These are phyloP conservation scores for Crocallis elinguaria DNA, from an alignment of 2,888 invertebrate genomes.

Conservation along the genomic window DNA sequence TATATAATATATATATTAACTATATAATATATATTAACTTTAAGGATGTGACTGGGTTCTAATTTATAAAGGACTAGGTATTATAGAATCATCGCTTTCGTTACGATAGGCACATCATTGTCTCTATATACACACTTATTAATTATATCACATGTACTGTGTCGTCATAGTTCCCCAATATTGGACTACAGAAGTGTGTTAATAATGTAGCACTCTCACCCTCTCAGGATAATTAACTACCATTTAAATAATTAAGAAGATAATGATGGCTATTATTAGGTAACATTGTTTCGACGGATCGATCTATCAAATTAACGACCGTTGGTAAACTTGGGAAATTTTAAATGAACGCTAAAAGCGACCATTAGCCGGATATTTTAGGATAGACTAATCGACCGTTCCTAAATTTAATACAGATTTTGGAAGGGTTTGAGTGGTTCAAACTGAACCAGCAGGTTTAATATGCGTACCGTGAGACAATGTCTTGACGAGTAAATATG, in stretches of 20 bases:
- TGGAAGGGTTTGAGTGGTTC: background rate
- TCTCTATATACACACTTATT: too few species aligned
- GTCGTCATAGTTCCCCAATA: background rate
- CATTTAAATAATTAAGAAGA: conserved; percentile 40
- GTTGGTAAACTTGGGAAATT: conserved; percentile 38
- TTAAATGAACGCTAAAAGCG: conserved; percentile 37
- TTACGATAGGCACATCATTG: too few species aligned
- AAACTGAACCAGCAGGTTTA: too few species aligned
- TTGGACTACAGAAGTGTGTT: conserved; percentile 4
- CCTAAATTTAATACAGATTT: background rate
- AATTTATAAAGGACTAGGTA: too few species aligned
- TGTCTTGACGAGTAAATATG: too few species aligned
- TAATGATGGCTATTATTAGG: conserved; percentile 41
- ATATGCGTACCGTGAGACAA: too few species aligned
- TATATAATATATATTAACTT: too few species aligned
- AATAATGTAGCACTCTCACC: conserved; percentile 22
- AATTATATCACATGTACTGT: too few species aligned
- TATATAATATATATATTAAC: too few species aligned
- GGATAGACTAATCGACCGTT: background rate
- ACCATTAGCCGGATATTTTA: conserved; percentile 8
- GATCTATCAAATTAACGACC: conserved; percentile 43
- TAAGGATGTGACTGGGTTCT: too few species aligned
- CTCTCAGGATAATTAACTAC: conserved; percentile 38
- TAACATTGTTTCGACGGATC: conserved; percentile 33
- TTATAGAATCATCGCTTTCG: too few species aligned